Evolutionary conservation across 2,888 invertebrate genomes (phyloP).

Genomic region (Catotricha subobsoleta): DNA sequence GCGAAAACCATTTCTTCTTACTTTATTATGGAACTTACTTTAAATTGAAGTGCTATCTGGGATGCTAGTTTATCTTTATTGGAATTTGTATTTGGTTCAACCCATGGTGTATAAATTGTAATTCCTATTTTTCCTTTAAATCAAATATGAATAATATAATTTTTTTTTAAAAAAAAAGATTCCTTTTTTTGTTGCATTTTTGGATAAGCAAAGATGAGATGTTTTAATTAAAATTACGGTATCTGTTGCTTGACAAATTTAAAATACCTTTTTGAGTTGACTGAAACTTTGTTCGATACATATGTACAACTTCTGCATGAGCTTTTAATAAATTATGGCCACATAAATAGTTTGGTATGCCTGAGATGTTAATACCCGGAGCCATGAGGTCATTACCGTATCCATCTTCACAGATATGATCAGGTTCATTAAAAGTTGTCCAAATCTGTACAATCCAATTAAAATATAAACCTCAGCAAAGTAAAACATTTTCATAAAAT

Average conservation of each 20-base stretch:
- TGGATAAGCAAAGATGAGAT: too few species aligned
- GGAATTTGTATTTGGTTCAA: slow-evolving; percentile 36
- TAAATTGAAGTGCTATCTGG: slow-evolving; percentile 39
- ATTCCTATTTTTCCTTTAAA: slow-evolving; percentile 39
- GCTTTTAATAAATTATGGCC: background rate
- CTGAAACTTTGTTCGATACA: background rate
- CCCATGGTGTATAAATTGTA: slow-evolving; percentile 41
- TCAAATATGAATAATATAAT: slow-evolving; percentile 10
- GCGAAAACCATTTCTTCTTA: background rate
- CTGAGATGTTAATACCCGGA: background rate
- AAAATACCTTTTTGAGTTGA: too few species aligned
- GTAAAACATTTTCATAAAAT: background rate
- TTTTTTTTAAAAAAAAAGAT: too few species aligned
- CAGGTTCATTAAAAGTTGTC: background rate
- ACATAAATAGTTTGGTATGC: background rate
- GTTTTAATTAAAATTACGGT: background rate
- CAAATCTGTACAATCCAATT: background rate
- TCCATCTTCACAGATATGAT: background rate
- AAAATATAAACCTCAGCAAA: too few species aligned
- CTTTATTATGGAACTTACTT: too few species aligned
- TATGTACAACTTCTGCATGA: background rate
- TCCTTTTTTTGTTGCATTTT: too few species aligned
- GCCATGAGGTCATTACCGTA: background rate
- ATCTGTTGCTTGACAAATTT: background rate
- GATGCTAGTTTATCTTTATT: slow-evolving; percentile 39